These are phyloP conservation scores for Echinarachnius parma DNA, from an alignment of 53 echinoderm and acorn worm genomes.

Conservation along the genomic window DNA sequence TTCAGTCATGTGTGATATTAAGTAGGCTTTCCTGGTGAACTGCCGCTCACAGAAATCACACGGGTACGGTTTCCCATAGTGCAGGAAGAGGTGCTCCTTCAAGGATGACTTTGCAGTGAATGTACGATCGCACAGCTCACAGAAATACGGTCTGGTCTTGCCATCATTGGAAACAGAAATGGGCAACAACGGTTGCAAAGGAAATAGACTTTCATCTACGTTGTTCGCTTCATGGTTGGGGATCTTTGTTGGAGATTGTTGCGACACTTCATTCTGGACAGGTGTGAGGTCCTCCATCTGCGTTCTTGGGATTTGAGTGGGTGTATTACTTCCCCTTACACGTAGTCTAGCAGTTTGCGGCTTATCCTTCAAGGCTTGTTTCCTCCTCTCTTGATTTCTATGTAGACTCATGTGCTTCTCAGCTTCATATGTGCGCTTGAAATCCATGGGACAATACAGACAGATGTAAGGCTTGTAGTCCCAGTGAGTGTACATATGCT, in stretches of 20 bases:
- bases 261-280: no score
- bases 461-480: slow-evolving; percentile 35
- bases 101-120: slow-evolving; percentile 37
- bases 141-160: slow-evolving; percentile 21
- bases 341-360: no score
- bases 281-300: no score
- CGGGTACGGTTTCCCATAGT: slow-evolving; percentile 38
- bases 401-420: slow-evolving; percentile 25
- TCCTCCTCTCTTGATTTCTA: not conserved
- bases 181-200: no score
- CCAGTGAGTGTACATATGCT: slow-evolving; percentile 31
- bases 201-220: no score
- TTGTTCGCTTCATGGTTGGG: no score
- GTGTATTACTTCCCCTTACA: no score
- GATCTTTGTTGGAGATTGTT: no score
- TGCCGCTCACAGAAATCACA: slow-evolving; percentile 43
- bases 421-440: slow-evolving; percentile 25
- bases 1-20: slow-evolving; percentile 33
- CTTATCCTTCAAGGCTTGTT: no score
- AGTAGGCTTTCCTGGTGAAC: slow-evolving; percentile 28
- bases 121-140: slow-evolving; percentile 31
- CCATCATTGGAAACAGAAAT: slow-evolving; percentile 40
- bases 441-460: slow-evolving; percentile 25
- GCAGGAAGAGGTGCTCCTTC: slow-evolving; percentile 32
- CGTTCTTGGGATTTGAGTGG: no score